Evolutionary conservation across 1,140 invertebrate species (phyloP), one percentile per base, ranked within the genome.

Genomic region (Cherax destructor): DNA sequence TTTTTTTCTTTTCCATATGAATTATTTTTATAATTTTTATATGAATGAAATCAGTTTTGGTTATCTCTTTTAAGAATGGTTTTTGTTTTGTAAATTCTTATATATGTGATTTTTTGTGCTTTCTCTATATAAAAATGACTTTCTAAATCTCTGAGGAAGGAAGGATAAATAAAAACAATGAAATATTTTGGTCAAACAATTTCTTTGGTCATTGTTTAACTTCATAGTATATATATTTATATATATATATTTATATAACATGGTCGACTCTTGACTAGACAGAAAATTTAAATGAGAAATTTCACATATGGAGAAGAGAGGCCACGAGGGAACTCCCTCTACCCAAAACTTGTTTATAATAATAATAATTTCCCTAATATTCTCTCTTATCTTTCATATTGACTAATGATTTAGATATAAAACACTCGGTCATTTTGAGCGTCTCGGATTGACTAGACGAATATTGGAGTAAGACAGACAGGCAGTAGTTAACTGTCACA

Each of bases 121-220:
- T 9, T 10, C 9, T 59, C 0, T 10, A 16, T 59, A 59, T 59
- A 59, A 16, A 16, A 16, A 59, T 59, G 30, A 41, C 30, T 41
- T 41, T 41, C 30, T 41, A 41, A 41, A 41, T 41, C 56, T 59
- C 24, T 49, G 6, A 9, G 2, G 50, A 18, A 4, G 72, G 41
- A 21, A 9, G 65, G 7, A 47, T 13, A 69, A 80, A 61, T 30
- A 65, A 80, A 88, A 47, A 88, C 59, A 50, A 30, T 41, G 9
- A 56, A 56, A 80, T 85, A 88, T 89, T 76, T 89, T 84, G 77
- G 89, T 91, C 89, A 91, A 91, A 91, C 89, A 91, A 91, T 91
- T 91, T 91, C 83, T 91, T 91, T 85, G 89, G 83, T 91, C 81
- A 91, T 91, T 91, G 89, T 91, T 91, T 77, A 91, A 91, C 89